A percentile compares a stretch with the other conserved stretches of the same genome.
Evolutionary conservation across 2,113 vertebrate species (phyloP).

Genomic region (Alligator sinensis): DNA sequence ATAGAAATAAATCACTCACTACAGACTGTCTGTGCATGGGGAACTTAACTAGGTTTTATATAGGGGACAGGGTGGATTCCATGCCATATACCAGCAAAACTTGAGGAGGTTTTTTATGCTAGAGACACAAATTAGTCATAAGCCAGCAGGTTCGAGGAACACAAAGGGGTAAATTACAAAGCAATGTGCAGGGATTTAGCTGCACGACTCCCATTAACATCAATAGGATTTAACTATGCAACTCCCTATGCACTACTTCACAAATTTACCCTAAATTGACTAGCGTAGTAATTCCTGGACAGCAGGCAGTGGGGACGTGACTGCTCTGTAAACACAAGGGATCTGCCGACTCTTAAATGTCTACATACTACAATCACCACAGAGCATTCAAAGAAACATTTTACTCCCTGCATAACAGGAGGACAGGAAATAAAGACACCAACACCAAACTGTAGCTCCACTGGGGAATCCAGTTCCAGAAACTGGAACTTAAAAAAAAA

Average conservation of each 20-base stretch:
- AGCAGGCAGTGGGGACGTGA: slow-evolving; percentile 56
- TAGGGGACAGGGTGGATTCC: neutral
- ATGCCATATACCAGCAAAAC: slow-evolving; percentile 17
- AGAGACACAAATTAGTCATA: slow-evolving; percentile 65
- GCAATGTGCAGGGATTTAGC: slow-evolving; percentile 66
- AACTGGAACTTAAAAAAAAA: slow-evolving; percentile 6
- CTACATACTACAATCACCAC: slow-evolving; percentile 37
- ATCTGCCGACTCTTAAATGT: slow-evolving; percentile 35
- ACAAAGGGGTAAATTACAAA: slow-evolving; percentile 72
- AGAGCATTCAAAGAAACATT: slow-evolving; percentile 63
- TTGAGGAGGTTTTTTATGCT: slow-evolving; percentile 6
- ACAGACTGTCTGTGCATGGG: neutral
- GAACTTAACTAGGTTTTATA: neutral
- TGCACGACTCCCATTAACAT: slow-evolving; percentile 67
- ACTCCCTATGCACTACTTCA: slow-evolving; percentile 57
- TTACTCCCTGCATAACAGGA: slow-evolving; percentile 46
- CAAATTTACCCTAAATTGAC: slow-evolving; percentile 65
- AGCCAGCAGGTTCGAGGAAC: slow-evolving; percentile 64
- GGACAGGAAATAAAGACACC: slow-evolving; percentile 34
- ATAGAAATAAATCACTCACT: neutral
- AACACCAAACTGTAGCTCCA: slow-evolving; percentile 24
- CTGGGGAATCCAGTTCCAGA: slow-evolving; percentile 14
- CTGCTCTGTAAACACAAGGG: slow-evolving; percentile 65
- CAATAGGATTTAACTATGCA: slow-evolving; percentile 65
- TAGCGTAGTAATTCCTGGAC: slow-evolving; percentile 65